Percentiles rank a stretch among this genome's conserved stretches.
These are phyloP conservation scores for Hoplias malabaricus DNA, from an alignment of 2,113 vertebrate species.

Conservation along the genomic window DNA sequence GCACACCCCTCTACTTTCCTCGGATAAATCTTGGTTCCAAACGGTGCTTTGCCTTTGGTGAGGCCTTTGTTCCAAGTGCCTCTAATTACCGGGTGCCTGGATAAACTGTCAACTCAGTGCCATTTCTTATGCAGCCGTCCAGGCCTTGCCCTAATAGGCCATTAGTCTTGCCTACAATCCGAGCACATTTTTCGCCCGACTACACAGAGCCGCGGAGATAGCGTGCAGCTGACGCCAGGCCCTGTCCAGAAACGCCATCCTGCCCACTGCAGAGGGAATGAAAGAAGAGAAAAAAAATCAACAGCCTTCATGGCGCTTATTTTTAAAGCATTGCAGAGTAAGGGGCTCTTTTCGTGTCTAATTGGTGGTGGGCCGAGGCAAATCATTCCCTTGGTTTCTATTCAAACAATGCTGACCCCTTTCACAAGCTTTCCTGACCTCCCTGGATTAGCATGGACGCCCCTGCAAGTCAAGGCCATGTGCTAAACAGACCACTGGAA, in stretches of 20 bases:
- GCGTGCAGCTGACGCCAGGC: conserved; percentile 67
- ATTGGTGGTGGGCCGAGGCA: conserved; percentile 37
- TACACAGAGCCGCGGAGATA: conserved; percentile 68
- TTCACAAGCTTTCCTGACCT: conserved; percentile 20
- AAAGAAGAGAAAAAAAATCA: conserved; percentile 20
- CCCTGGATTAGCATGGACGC: neutral
- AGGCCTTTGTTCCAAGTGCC: conserved; percentile 59
- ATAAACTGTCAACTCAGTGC: conserved; percentile 67
- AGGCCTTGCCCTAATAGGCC: conserved; percentile 63
- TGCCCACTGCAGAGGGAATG: conserved; percentile 44
- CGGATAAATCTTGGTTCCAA: conserved; percentile 65
- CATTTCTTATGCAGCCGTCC: conserved; percentile 67
- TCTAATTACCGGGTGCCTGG: conserved; percentile 68
- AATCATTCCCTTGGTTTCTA: conserved; percentile 38
- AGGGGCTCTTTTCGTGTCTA: conserved; percentile 32
- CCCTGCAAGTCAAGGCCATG: neutral
- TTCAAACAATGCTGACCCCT: conserved; percentile 27
- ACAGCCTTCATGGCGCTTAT: conserved; percentile 27
- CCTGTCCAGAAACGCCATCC: conserved; percentile 63
- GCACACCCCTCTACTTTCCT: conserved; percentile 52
- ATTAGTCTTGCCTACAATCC: conserved; percentile 65
- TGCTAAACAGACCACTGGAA: conserved; percentile 4
- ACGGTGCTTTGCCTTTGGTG: conserved; percentile 48
- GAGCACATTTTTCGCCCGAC: conserved; percentile 72
- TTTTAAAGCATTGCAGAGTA: conserved; percentile 28